phyloP scores from a whole-genome alignment of 2,888 invertebrate species.

The Drosophila formosana region DNA sequence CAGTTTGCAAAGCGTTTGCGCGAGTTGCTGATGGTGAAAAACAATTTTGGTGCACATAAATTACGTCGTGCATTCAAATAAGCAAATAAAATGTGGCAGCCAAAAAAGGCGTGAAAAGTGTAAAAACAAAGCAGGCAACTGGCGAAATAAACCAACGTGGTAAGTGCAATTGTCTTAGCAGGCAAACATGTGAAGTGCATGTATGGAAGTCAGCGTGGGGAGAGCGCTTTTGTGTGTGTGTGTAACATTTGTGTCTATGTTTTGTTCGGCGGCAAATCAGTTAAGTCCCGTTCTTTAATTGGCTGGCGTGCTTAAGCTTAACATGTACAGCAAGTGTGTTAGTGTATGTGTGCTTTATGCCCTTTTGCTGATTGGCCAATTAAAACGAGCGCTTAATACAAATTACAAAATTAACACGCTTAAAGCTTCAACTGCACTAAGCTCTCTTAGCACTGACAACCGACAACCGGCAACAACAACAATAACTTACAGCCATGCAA shows the following conservation, averaged over 20 bases:
- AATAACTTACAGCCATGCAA: slow-evolving; percentile 49
- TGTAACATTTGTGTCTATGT: not conserved
- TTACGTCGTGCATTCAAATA: not conserved
- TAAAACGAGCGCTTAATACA: slow-evolving; percentile 65
- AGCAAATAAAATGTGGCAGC: not conserved
- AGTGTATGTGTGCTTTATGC: slow-evolving; percentile 33
- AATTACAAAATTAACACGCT: slow-evolving; percentile 68
- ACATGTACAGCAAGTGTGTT: not conserved
- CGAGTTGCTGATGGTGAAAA: not conserved
- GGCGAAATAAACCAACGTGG: not conserved
- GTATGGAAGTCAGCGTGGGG: not conserved
- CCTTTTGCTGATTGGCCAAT: slow-evolving; percentile 58
- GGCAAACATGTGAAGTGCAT: not conserved
- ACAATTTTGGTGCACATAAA: not conserved
- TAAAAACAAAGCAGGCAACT: not conserved
- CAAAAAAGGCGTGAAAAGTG: slow-evolving; percentile 1
- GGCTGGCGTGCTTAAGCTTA: slow-evolving; percentile 32
- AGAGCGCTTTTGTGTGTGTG: not conserved
- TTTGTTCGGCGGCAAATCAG: not conserved
- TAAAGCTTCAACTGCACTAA: slow-evolving; percentile 54
- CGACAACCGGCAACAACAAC: slow-evolving; percentile 36
- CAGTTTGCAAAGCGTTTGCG: not conserved
- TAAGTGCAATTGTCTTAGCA: not conserved
- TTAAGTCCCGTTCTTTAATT: slow-evolving; percentile 33
- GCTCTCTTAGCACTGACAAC: slow-evolving; percentile 33